Base-by-base conservation (phyloP, 2,113 vertebrate genomes). In the Pimephales promelas region DNA sequence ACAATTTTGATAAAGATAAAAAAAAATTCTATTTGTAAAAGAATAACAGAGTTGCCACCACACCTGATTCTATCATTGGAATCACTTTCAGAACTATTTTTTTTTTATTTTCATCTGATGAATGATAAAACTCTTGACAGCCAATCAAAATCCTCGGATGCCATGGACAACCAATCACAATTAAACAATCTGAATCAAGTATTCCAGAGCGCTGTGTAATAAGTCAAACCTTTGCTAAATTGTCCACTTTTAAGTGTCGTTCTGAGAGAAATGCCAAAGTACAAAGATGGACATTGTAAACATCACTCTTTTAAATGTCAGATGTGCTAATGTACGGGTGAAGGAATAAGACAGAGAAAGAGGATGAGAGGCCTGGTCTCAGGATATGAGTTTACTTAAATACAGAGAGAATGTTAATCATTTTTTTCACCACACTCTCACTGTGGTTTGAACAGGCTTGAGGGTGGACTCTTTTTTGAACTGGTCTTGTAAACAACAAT, bases 361-460 rank as follows among this genome's bases (percentile, higher is more conserved):
- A 75, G 57, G 64, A 31, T 40, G 16, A 31, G 18, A 68, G 66
- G 54, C n/a, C 14, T 45, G 22, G 0, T 18, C 16, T 78, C 59
- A 49, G 31, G 6, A 74, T 68, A 22, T 75, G 20, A 47, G 54
- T 57, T 61, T 49, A 24, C 16, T 3, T 45, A 34, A 34, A 28
- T 68, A 71, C 73, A 73, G 31, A 24, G 47, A 28, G 79, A 82
- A 82, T 85, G 61, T 82, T 77, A 85, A 82, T 85, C n/a, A 10
- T 8, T 61, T 49, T 49, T 40, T 9, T 9, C 40, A 2, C 2
- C 40, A 40, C 40, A 40, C 40, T 40, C 40, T 31, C 34, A 54
- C 72, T 34, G 14, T 66, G 28, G 26, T 66, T 18, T 16, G 57
- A 24, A 5, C 31, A 40, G 13, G 26, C 28, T 62, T 62, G 26